Conservation (phyloP, 2,797 vertebrate genomes). For the Acanthis flammea region DNA sequence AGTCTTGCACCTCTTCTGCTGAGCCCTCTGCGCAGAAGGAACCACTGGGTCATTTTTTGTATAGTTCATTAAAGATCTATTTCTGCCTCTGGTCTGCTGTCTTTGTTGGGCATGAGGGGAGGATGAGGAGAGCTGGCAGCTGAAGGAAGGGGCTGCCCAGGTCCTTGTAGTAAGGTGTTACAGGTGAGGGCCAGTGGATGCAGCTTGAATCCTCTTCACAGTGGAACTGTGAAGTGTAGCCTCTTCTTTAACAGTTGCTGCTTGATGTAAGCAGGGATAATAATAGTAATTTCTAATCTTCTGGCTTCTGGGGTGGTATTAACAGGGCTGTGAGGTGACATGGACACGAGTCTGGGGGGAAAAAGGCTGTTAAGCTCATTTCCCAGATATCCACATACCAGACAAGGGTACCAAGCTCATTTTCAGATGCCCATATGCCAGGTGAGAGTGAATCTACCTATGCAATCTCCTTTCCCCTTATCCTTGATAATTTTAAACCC, state of each 20-base stretch:
- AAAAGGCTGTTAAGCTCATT: background rate
- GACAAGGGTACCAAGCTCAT: background rate
- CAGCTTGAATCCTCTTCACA: fast-evolving
- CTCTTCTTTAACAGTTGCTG: background rate
- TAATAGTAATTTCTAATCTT: background rate
- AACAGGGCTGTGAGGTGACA: background rate
- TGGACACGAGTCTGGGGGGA: fast-evolving
- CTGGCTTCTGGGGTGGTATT: background rate
- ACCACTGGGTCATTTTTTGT: conserved; percentile 19
- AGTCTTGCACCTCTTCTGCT: conserved; percentile 79
- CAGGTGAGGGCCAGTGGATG: background rate
- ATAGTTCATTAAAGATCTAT: conserved; percentile 65
- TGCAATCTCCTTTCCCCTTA: background rate
- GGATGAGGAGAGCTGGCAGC: background rate
- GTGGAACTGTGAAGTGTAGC: background rate
- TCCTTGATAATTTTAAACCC: background rate
- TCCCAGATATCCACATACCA: background rate
- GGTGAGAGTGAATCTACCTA: background rate
- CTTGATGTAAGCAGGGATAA: background rate
- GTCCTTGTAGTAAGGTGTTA: background rate
- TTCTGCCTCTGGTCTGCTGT: conserved; percentile 38
- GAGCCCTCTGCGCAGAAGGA: background rate
- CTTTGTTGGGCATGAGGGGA: background rate
- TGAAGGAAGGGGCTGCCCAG: background rate
- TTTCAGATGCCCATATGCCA: background rate